A percentile compares a stretch with the other conserved stretches of the same genome.
phyloP scores from a whole-genome alignment of 1,140 invertebrate genomes.

The Hermetia illucens region DNA sequence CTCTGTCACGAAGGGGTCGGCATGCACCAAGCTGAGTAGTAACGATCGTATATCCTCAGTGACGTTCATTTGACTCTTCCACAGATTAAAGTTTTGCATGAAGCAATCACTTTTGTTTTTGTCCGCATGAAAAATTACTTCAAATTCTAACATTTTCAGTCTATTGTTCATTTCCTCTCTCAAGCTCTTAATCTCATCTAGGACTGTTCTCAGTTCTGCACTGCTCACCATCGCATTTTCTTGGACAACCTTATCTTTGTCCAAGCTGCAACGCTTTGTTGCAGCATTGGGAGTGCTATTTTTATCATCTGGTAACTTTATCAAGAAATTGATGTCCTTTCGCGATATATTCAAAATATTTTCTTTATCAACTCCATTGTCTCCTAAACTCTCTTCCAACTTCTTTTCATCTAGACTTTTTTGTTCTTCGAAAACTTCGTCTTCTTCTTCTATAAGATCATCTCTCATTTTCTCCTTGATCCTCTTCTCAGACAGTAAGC shows the following conservation, averaged over 20 bases:
- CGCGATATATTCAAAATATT: not conserved
- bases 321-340: conserved; percentile 3
- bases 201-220: conserved; percentile 3
- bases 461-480: no score
- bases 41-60: conserved; percentile 15
- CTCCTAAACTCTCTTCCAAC: no score
- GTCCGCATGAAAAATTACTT: conserved; percentile 14
- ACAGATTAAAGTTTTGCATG: conserved; percentile 12
- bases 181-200: not conserved
- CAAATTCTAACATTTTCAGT: conserved; percentile 13
- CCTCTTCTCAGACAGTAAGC: no score
- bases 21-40: conserved; percentile 13
- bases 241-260: no score
- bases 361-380: no score
- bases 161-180: conserved; percentile 1
- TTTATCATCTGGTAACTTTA: conserved; percentile 13
- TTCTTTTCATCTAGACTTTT: no score
- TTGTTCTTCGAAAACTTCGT: no score
- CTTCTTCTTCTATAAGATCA: no score
- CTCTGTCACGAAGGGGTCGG: conserved; percentile 17
- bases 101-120: conserved; percentile 13
- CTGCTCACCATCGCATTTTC: conserved; percentile 1
- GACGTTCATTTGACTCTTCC: conserved; percentile 12
- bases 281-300: conserved; percentile 25
- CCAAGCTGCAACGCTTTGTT: no score